Evolutionary conservation across 2,113 vertebrate genomes (phyloP).

Genomic region (Danionella cerebrum): DNA sequence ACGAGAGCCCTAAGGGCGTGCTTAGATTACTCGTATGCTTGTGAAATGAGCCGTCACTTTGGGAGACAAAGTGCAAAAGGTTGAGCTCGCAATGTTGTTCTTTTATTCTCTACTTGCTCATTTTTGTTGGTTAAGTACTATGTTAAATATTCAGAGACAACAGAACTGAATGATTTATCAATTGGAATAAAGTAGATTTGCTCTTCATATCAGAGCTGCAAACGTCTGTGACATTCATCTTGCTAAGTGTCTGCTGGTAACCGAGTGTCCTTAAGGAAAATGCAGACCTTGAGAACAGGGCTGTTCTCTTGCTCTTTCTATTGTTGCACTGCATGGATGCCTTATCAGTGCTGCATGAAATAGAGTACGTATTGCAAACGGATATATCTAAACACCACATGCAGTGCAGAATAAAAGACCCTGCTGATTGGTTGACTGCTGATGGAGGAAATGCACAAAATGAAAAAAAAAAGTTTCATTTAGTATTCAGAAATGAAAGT

Average conservation of each 20-base stretch:
- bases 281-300: constrained; percentile 7
- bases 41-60: neutral
- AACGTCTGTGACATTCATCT: constrained; percentile 1
- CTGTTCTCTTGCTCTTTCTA: neutral
- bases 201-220: neutral
- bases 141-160: neutral
- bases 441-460: neutral
- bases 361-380: neutral
- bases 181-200: constrained; percentile 11
- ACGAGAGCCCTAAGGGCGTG: neutral
- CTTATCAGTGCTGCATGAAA: neutral
- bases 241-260: neutral
- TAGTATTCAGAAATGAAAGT: neutral
- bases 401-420: neutral
- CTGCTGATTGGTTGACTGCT: neutral
- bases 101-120: neutral
- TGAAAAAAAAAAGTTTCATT: neutral
- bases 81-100: neutral
- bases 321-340: neutral
- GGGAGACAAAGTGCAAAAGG: neutral
- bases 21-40: constrained; percentile 4
- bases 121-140: neutral
- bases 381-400: neutral
- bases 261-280: constrained; percentile 17
- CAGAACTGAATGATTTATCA: neutral